Conservation (phyloP, 2,113 vertebrate genomes). For the Nothocercus julius region DNA sequence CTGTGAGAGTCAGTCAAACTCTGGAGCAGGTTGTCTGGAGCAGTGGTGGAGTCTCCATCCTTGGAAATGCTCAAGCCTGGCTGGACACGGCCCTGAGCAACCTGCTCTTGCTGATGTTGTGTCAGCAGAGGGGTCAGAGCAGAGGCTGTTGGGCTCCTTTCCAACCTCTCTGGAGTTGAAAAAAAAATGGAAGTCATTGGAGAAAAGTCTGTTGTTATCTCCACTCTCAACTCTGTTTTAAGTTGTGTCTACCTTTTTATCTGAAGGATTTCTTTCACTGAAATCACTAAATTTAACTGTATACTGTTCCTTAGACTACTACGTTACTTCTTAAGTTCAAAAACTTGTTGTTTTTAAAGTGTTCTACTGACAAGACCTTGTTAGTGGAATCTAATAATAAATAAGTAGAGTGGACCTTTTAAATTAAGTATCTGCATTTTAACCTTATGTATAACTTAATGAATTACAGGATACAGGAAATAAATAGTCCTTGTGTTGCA, state of each 20-base stretch:
- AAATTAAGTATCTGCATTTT: slow-evolving; percentile 44
- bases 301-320: not conserved
- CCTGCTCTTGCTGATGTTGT: no score
- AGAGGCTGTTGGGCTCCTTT: not conserved
- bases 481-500: slow-evolving; percentile 69
- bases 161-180: not conserved
- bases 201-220: not conserved
- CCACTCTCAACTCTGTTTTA: not conserved
- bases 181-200: not conserved
- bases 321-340: slow-evolving; percentile 6
- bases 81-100: no score
- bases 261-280: not conserved
- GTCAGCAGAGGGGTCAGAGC: not conserved
- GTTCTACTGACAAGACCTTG: not conserved
- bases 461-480: slow-evolving; percentile 48
- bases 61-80: not conserved
- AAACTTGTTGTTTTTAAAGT: not conserved
- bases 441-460: slow-evolving; percentile 62
- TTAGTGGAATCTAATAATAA: not conserved
- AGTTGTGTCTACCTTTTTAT: not conserved
- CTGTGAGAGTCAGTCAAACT: not conserved
- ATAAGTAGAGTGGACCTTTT: slow-evolving; percentile 36
- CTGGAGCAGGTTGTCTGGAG: not conserved
- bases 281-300: not conserved
- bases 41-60: not conserved